phyloP scores from a whole-genome alignment of 2,888 invertebrate species.

The Rhimphoctona megacephalus region DNA sequence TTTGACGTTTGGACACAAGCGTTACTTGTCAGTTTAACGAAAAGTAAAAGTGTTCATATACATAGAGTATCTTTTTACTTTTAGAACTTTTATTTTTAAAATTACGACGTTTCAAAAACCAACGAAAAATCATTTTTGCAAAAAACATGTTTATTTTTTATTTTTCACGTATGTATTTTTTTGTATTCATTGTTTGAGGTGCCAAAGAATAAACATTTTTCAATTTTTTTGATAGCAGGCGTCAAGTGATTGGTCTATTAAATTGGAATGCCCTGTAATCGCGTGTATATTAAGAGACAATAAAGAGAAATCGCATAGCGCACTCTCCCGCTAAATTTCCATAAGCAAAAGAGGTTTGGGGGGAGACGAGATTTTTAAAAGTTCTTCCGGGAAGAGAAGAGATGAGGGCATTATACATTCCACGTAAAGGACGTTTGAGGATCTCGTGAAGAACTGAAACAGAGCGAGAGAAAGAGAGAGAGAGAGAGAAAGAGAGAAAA shows the following conservation, averaged over 20 bases:
- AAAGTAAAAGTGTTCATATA: background rate
- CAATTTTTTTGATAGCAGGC: background rate
- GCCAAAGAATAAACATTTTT: too few relatives aligned
- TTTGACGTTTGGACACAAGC: background rate
- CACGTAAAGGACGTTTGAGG: constrained; percentile 64
- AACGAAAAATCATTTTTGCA: background rate
- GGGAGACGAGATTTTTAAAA: constrained; percentile 24
- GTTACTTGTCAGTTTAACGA: background rate
- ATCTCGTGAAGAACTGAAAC: constrained; percentile 48
- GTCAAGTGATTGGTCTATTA: background rate
- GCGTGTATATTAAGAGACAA: background rate
- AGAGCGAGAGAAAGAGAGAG: constrained; percentile 10
- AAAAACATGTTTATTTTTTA: background rate
- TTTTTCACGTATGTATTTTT: background rate
- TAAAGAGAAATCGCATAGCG: constrained; percentile 18
- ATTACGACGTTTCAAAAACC: background rate
- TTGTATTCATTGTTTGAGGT: background rate
- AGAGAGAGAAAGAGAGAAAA: constrained; percentile 30
- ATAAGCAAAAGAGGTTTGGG: background rate
- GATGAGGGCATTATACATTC: constrained; percentile 64
- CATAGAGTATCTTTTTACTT: background rate
- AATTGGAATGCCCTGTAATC: background rate
- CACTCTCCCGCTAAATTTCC: constrained; percentile 31
- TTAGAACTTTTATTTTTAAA: background rate
- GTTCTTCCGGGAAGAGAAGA: constrained; percentile 50